Base-by-base conservation (phyloP, 2,113 vertebrate genomes). In the Lophura nycthemera region DNA sequence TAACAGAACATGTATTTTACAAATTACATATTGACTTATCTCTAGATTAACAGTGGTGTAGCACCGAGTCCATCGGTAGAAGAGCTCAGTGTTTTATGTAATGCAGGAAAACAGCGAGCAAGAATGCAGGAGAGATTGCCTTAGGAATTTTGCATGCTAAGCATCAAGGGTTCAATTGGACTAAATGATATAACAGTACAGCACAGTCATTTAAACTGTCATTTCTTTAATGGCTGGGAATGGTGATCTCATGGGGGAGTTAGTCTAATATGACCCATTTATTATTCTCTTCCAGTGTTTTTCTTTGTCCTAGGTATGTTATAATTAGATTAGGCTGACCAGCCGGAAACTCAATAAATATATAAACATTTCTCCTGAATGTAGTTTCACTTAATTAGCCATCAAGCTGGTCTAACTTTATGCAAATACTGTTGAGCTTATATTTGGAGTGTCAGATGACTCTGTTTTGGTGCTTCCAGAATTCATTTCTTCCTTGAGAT, bases 331-430 rank as follows among this genome's bases (percentile, higher is more conserved):
- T 32, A 48, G 76, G 14, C 47, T 27, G 83, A 36, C 61, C 65
- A 83, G n/a, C n/a, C 24, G 38, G 34, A 11, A 10, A 11, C 38
- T 42, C 32, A 20, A 11, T 2, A 40, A 17, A 9, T 19, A 19
- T 2, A 9, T 8, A 7, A 72, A 3, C 3, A 11, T 18, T 57
- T 52, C 0, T 0, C 75, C 72, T 65, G 7, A n/a, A 5, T 52
- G 2, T 22, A 20, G 43, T 75, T 72, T 30, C 8, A 3, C 34
- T 48, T 24, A 3, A 38, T 45, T 38, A 38, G 30, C 64, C 8
- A 15, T 25, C 8, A 40, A 32, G 11, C 17, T 65, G 34, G 24
- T 34, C n/a, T 61, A 6, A 34, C 61, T 57, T 71, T 75, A 11
- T 60, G 25, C 48, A 43, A 21, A 18, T 67, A 24, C 6, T 60